Evolutionary conservation across 1,140 invertebrate species (phyloP).

Genomic region (Cydia splendana): DNA sequence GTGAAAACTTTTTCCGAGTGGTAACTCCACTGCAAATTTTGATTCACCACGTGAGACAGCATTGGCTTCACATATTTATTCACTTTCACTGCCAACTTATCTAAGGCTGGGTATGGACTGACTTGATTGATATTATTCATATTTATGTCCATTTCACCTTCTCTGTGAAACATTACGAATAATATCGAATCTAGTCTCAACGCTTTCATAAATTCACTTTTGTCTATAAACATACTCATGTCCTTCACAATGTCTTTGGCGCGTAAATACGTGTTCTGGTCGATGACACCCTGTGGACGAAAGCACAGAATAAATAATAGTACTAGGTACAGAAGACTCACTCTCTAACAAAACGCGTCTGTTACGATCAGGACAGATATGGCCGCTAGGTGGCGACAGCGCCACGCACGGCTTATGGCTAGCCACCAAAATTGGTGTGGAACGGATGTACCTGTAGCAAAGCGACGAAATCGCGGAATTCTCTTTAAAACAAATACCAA

Average conservation of each 20-base stretch:
- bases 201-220: conserved; percentile 49
- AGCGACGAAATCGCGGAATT: too few species aligned
- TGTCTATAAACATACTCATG: conserved; percentile 51
- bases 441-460: too few species aligned
- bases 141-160: conserved; percentile 55
- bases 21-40: conserved; percentile 57
- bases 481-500: background rate
- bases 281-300: conserved; percentile 61
- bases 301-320: too few species aligned
- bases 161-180: conserved; percentile 46
- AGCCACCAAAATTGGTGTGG: too few species aligned
- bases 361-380: too few species aligned
- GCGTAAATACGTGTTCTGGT: conserved; percentile 50
- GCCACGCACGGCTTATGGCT: too few species aligned
- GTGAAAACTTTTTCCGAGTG: conserved; percentile 49
- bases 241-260: conserved; percentile 47
- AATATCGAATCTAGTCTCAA: conserved; percentile 44
- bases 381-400: too few species aligned
- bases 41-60: conserved; percentile 52
- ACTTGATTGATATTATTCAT: conserved; percentile 64
- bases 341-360: too few species aligned
- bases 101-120: conserved; percentile 47
- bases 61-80: conserved; percentile 67
- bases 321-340: too few species aligned
- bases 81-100: conserved; percentile 46